Evolutionary conservation across 2,113 vertebrate genomes (phyloP).

Genomic region (Odontesthes bonariensis): DNA sequence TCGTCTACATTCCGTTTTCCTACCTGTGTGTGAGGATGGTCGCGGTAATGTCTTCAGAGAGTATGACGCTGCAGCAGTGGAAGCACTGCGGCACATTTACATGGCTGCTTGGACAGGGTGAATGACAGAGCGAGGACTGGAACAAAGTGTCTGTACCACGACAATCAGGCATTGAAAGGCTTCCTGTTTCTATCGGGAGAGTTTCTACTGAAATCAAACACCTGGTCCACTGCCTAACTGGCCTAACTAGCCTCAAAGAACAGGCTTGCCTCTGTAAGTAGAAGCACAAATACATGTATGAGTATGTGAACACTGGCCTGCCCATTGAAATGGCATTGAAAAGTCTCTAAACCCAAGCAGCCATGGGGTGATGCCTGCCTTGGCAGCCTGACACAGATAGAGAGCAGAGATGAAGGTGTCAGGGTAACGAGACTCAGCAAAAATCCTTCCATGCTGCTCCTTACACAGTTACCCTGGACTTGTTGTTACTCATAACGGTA

Average conservation of each 20-base stretch:
- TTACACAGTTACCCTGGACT: constrained; percentile 48
- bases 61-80: background rate
- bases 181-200: constrained; percentile 73
- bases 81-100: background rate
- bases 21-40: too few relatives aligned
- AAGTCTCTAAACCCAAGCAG: background rate
- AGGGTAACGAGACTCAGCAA: too few relatives aligned
- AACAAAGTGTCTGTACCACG: constrained; percentile 34
- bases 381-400: constrained; percentile 43
- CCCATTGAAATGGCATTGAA: background rate
- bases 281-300: constrained; percentile 37
- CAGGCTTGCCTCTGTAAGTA: constrained; percentile 59
- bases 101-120: constrained; percentile 35
- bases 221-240: constrained; percentile 25
- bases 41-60: constrained; percentile 11
- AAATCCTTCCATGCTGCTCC: constrained; percentile 18
- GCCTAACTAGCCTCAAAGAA: constrained; percentile 41
- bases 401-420: constrained; percentile 43
- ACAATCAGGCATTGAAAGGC: constrained; percentile 66
- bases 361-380: constrained; percentile 47
- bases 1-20: too few relatives aligned
- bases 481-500: constrained; percentile 60
- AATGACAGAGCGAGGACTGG: too few relatives aligned
- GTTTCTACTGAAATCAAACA: constrained; percentile 63
- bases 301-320: constrained; percentile 34